phyloP scores from a whole-genome alignment of 2,113 vertebrate species.

The Gobius niger region DNA sequence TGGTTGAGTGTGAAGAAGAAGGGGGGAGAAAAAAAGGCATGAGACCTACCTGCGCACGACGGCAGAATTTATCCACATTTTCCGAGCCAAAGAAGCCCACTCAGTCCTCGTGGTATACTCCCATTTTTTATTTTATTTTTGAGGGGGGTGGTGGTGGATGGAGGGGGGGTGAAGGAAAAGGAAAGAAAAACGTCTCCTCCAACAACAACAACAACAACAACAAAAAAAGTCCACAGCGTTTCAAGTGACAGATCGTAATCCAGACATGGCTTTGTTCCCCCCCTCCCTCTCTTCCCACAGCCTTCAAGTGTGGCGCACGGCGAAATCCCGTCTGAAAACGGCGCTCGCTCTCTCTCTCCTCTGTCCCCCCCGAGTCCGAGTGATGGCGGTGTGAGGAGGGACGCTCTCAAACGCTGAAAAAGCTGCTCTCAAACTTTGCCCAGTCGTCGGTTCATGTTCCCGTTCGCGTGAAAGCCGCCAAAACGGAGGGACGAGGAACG shows the following conservation, averaged over 20 bases:
- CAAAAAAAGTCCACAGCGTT: conserved; percentile 54
- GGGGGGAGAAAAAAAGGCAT: background rate
- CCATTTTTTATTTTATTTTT: too few species aligned
- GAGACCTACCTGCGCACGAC: conserved; percentile 78
- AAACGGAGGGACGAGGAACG: conserved; percentile 12
- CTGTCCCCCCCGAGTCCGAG: background rate
- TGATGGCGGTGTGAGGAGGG: background rate
- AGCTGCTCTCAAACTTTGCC: conserved; percentile 75
- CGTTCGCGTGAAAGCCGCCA: conserved; percentile 27
- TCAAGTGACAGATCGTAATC: conserved; percentile 77
- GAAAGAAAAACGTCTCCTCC: too few species aligned
- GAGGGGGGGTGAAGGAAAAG: too few species aligned
- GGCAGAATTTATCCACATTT: conserved; percentile 82
- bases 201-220: conserved; percentile 42
- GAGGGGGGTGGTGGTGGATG: too few species aligned
- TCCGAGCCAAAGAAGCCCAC: conserved; percentile 63
- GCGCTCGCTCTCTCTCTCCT: background rate
- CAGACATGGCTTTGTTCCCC: conserved; percentile 63
- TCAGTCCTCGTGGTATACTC: conserved; percentile 76
- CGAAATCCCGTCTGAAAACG: conserved; percentile 52
- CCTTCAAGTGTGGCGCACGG: conserved; percentile 61
- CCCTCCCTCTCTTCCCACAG: conserved; percentile 11
- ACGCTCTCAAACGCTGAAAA: conserved; percentile 39
- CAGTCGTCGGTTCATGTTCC: conserved; percentile 44
- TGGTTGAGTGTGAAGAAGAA: background rate